Conservation (phyloP, 1,140 invertebrate species). For the Neelides sp. region DNA sequence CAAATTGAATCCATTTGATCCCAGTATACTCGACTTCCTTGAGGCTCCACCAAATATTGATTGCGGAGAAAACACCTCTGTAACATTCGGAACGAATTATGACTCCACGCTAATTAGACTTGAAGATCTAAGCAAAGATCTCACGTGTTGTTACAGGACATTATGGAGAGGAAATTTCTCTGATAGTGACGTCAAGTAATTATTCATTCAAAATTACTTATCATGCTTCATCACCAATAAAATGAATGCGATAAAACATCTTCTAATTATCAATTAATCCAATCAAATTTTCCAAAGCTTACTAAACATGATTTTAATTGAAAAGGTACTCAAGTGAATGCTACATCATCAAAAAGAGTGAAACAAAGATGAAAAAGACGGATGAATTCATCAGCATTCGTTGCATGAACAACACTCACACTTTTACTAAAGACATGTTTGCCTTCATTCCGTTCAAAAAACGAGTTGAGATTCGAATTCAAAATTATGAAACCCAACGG, state of each 20-base stretch:
- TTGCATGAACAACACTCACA: slow-evolving; percentile 5
- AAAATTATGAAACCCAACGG: slow-evolving; percentile 21
- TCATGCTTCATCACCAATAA: neutral
- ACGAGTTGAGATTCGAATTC: slow-evolving; percentile 36
- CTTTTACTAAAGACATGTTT: slow-evolving; percentile 53
- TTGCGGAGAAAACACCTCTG: slow-evolving; percentile 11
- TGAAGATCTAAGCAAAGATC: neutral
- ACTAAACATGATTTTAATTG: neutral
- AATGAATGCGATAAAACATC: neutral
- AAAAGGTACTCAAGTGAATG: slow-evolving; percentile 15
- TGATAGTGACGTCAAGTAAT: slow-evolving; percentile 14
- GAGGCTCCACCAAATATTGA: slow-evolving; percentile 15
- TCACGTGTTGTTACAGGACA: slow-evolving; percentile 21
- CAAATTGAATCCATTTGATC: slow-evolving; percentile 18
- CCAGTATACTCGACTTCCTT: slow-evolving; percentile 19
- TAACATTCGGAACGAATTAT: slow-evolving; percentile 24
- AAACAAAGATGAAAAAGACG: slow-evolving; percentile 10
- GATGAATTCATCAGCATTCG: slow-evolving; percentile 25
- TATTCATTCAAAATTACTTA: neutral
- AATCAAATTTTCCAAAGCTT: neutral
- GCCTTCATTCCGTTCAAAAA: slow-evolving; percentile 43
- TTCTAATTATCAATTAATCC: neutral
- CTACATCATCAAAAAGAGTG: slow-evolving; percentile 11
- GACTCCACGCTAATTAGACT: slow-evolving; percentile 15
- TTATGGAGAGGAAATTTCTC: slow-evolving; percentile 14